Percentiles rank a stretch among this genome's conserved stretches.
Evolutionary conservation across 2,113 vertebrate genomes (phyloP).

Genomic region (Atherinomorus stipes): DNA sequence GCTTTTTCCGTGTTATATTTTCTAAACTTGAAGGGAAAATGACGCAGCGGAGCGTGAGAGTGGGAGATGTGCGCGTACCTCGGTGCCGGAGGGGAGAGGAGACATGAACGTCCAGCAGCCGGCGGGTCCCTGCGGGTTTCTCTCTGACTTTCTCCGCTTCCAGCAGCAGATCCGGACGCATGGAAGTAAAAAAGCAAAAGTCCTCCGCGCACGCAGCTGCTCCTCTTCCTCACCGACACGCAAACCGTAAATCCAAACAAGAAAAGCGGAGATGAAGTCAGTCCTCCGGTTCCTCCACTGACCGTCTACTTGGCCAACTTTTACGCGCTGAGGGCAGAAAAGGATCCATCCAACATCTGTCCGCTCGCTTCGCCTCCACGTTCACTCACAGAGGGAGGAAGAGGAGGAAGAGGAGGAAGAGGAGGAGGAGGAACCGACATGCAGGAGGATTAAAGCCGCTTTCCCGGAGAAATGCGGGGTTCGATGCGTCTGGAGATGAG

Average conservation of each 20-base stretch:
- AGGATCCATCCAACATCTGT: constrained; percentile 13
- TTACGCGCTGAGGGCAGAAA: constrained; percentile 10
- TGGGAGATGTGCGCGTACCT: constrained; percentile 32
- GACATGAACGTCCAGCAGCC: constrained; percentile 57
- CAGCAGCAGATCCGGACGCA: constrained; percentile 38
- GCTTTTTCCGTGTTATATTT: too few species aligned
- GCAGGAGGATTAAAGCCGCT: not conserved
- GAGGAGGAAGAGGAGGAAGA: not conserved
- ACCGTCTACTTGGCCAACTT: constrained; percentile 10
- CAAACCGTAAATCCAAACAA: not conserved
- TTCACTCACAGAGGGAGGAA: not conserved
- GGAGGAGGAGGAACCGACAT: not conserved
- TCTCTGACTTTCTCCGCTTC: not conserved
- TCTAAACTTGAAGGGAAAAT: too few species aligned
- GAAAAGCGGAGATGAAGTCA: not conserved
- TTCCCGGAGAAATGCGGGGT: constrained; percentile 23
- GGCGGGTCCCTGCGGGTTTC: not conserved
- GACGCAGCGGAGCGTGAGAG: not conserved
- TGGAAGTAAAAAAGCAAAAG: constrained; percentile 7
- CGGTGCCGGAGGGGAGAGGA: constrained; percentile 33
- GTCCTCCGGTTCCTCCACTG: constrained; percentile 1
- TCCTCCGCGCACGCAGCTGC: not conserved
- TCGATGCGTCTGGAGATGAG: constrained; percentile 39
- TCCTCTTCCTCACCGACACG: not conserved
- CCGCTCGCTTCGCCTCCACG: not conserved